Percentiles rank a stretch among this genome's conserved stretches.
Evolutionary conservation across 2,888 invertebrate species (phyloP).

Genomic region (Meteorus cinctellus): DNA sequence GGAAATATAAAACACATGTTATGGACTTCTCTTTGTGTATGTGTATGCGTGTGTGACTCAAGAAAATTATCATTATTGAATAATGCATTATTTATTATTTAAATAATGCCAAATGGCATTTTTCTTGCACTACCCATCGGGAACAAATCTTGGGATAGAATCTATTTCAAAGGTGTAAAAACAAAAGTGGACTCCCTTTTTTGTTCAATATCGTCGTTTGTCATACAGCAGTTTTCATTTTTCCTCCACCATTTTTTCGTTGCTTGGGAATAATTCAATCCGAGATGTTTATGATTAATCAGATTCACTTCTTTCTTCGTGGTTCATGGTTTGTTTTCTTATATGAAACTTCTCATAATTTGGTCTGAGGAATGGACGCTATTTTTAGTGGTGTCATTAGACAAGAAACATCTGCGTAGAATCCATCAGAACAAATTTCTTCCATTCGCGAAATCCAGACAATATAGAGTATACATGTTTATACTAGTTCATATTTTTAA

Average conservation of each 20-base stretch:
- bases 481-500: background rate
- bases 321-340: background rate
- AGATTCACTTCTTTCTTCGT: background rate
- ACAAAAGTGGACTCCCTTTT: background rate
- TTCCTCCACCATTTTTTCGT: background rate
- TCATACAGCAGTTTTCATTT: background rate
- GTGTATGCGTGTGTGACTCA: too few relatives aligned
- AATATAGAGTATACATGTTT: background rate
- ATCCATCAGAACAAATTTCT: background rate
- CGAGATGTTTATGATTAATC: background rate
- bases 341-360: background rate
- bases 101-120: too few relatives aligned
- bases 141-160: too few relatives aligned
- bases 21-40: too few relatives aligned
- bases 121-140: too few relatives aligned
- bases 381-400: background rate
- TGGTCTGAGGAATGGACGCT: background rate
- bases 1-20: too few relatives aligned
- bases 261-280: background rate
- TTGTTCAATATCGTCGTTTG: background rate
- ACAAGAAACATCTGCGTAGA: background rate
- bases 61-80: too few relatives aligned
- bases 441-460: background rate
- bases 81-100: too few relatives aligned
- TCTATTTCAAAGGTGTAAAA: too few relatives aligned